Base-by-base conservation (phyloP, 1,140 invertebrate genomes). In the Ceratina calcarata region DNA sequence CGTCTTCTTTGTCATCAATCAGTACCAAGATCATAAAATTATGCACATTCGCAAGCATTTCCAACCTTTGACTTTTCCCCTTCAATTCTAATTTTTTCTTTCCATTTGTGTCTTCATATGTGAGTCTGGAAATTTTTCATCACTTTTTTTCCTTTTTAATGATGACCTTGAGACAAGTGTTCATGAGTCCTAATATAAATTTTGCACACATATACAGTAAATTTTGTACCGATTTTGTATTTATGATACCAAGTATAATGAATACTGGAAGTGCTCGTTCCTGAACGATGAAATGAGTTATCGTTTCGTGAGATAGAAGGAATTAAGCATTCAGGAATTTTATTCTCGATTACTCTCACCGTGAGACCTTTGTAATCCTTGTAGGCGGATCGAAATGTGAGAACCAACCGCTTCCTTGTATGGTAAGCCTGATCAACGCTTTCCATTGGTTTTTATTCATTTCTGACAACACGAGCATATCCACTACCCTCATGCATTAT, bases 361-460 rank as follows among this genome's bases (percentile, higher is more conserved):
- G 82, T 66, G 62, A 62, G 57, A 77, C 66, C 78, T 85, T 75
- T 74, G 80, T 70, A 75, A 85, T 60, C 32, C 73, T 85, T 57
- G 83, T 86, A 69, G 84, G 84, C 83, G 84, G 80, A 57, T 61
- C 76, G 80, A 86, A 85, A 78, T 68, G 62, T 82, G 83, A 85
- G 85, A 86, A 86, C 80, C 61, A 45, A 58, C 62, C 76, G 84
- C 57, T 79, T 85, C 80, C 84, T 75, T 86, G 60, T 86, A 79
- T 82, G 84, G 84, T 85, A 64, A 61, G 60, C 55, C 24, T 58
- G 69, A 78, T 78, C 68, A 71, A 57, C 67, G 75, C 75, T 81
- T 81, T 78, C 76, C 76, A 78, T 15, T 15, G 22, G 10, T 78
- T 78, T 78, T 78, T 78, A 78, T 78, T 78, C 76, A 78, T 72